Evolutionary conservation across 2,113 vertebrate genomes (phyloP), one percentile per base, ranked within the genome.

Genomic region (Ammodramus savannarum): DNA sequence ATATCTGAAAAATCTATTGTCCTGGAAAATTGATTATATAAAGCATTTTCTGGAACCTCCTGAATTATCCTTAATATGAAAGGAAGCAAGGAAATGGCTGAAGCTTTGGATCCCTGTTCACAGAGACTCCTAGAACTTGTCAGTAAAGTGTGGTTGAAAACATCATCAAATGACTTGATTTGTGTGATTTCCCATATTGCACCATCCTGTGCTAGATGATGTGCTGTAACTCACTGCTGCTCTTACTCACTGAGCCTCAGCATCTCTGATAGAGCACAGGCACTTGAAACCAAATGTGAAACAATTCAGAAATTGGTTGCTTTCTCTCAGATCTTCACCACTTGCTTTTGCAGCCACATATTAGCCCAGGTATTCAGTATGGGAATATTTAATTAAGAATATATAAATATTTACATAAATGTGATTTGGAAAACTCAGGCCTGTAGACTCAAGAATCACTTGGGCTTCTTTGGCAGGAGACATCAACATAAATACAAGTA

Each of bases 211-310:
- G 32, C 69, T 41, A 32, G 73, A 15, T 16, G 17, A 26, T 72
- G 36, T 48, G 8, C 52, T 36, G 7, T 41, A 34, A 34, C 19
- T 88, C 58, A 12, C 43, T 48, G 48, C 72, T 78, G 34, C 46
- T 49, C 25, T 73, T 54, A 36, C 34, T 57, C 41, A 62, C 49
- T 1, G 67, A 81, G 36, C 77, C 29, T 87, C 18, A 36, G 32
- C 25, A 38, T 48, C 80, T 65, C 44, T 7, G 1, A 4, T 0
- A 75, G 68, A 81, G 57, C 61, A 44, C 0, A 0, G 31, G 22
- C 39, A 11, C 27, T 20, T 61, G 74, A 91, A 87, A 73, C 49
- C 16, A 22, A 38, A 0, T 54, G 51, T 80, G 43, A 71, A 87
- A 81, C 8, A 32, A 63, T 78, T 63, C 13, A 88, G 57, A 89